Conservation (phyloP, 2,888 invertebrate genomes). For the Polietes domitor region DNA sequence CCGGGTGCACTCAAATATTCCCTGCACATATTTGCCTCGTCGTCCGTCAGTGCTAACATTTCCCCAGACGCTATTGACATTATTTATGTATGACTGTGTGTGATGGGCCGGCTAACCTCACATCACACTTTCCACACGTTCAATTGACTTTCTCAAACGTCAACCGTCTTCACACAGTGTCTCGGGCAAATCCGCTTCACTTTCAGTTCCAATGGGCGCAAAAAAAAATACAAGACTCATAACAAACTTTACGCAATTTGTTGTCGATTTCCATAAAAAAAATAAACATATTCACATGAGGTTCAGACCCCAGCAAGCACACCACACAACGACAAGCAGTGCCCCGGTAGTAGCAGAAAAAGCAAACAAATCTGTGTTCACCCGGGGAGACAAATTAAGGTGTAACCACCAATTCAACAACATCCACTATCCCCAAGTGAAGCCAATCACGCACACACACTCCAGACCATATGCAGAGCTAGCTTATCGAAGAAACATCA, state of each 20-base stretch:
- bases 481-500: conserved; percentile 3
- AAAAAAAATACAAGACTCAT: neutral
- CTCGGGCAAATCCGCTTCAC: conserved; percentile 49
- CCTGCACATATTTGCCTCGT: neutral
- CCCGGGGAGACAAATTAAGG: conserved; percentile 55
- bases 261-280: conserved; percentile 15
- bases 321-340: neutral
- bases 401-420: conserved; percentile 50
- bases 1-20: neutral
- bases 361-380: conserved; percentile 12
- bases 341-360: neutral
- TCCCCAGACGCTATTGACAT: neutral
- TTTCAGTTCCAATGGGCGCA: conserved; percentile 11
- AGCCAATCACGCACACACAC: too few species aligned
- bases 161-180: neutral
- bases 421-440: neutral
- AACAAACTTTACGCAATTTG: conserved; percentile 22
- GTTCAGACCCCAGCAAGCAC: neutral
- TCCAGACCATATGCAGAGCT: neutral
- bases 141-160: conserved; percentile 50
- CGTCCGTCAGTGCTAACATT: neutral
- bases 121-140: conserved; percentile 41
- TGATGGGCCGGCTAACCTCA: too few species aligned
- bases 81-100: too few species aligned
- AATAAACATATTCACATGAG: conserved; percentile 6